Evolutionary conservation across 2,888 invertebrate species (phyloP).

Genomic region (Flexamia atlantica): DNA sequence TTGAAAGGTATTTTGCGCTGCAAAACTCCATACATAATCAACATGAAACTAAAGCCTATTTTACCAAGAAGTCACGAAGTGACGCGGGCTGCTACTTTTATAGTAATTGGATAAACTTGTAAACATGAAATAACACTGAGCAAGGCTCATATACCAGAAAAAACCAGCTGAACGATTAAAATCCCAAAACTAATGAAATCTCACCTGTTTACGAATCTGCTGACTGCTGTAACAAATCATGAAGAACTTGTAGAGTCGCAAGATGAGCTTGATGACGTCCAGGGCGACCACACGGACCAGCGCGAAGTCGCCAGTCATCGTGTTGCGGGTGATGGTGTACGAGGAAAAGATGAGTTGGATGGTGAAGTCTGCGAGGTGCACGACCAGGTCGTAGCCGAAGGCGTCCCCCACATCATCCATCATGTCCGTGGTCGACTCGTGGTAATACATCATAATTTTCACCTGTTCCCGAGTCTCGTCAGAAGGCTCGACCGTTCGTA

Average conservation of each 20-base stretch:
- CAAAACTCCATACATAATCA: too few relatives aligned
- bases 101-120: too few relatives aligned
- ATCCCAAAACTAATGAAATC: too few relatives aligned
- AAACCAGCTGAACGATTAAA: too few relatives aligned
- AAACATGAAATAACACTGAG: too few relatives aligned
- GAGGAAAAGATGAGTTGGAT: slow-evolving; percentile 9
- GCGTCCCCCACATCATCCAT: neutral
- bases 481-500: neutral
- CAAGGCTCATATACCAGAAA: too few relatives aligned
- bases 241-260: slow-evolving; percentile 23
- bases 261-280: neutral
- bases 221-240: slow-evolving; percentile 33
- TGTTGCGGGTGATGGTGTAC: neutral
- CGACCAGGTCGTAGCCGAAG: slow-evolving; percentile 24
- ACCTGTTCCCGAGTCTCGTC: neutral
- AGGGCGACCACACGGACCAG: neutral
- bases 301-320: neutral
- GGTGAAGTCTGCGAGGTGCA: neutral
- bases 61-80: too few relatives aligned
- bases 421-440: slow-evolving; percentile 4
- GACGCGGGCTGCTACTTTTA: too few relatives aligned
- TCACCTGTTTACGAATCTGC: slow-evolving; percentile 28
- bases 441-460: neutral
- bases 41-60: too few relatives aligned
- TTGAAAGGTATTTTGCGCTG: too few relatives aligned